A percentile compares a stretch with the other conserved stretches of the same genome.
These are phyloP conservation scores for Eulemur coronatus DNA, from an alignment of 2,797 vertebrate species.

Conservation along the genomic window DNA sequence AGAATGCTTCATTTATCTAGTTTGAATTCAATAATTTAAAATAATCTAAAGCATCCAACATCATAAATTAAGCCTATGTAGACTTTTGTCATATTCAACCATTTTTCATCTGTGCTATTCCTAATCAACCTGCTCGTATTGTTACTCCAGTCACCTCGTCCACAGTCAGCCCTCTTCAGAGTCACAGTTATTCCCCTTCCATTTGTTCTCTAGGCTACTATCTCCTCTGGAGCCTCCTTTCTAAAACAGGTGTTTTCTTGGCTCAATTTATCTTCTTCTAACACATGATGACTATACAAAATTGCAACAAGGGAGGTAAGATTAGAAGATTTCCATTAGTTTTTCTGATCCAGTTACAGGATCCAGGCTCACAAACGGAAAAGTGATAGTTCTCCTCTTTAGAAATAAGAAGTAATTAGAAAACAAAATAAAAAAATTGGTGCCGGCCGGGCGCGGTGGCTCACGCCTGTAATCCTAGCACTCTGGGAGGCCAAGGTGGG, in stretches of 20 bases:
- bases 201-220: background rate
- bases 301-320: background rate
- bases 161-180: background rate
- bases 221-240: background rate
- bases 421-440: conserved; percentile 5
- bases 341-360: conserved; percentile 13
- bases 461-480: too few species aligned
- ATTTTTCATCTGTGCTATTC: background rate
- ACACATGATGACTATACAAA: background rate
- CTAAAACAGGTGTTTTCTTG: background rate
- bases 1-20: conserved; percentile 1
- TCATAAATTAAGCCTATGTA: background rate
- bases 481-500: too few species aligned
- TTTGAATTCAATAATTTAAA: conserved; percentile 14
- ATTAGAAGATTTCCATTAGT: background rate
- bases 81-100: background rate
- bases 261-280: conserved; percentile 23
- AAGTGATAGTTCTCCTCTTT: background rate
- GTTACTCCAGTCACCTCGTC: background rate
- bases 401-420: conserved; percentile 5
- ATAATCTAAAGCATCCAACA: background rate
- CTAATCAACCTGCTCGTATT: background rate
- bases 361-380: background rate
- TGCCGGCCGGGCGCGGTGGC: too few species aligned
- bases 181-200: background rate